Conservation (phyloP, 2,797 vertebrate genomes). For the Spinus pinus region DNA sequence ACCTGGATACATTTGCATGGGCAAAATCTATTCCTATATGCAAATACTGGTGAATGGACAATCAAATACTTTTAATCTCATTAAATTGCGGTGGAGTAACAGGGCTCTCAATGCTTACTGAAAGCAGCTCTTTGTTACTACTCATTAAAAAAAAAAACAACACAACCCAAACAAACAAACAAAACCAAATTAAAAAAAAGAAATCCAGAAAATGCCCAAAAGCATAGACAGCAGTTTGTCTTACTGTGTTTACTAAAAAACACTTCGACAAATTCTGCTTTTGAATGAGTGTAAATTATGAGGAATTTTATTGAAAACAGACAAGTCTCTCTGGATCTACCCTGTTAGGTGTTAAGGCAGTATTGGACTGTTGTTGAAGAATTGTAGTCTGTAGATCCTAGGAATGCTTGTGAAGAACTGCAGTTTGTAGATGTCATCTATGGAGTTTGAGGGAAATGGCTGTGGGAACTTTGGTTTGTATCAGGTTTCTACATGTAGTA, state of each 20-base stretch:
- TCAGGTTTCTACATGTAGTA: background rate
- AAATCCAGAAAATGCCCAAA: fast-evolving
- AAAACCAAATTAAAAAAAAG: background rate
- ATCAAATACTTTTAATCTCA: background rate
- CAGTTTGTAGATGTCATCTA: background rate
- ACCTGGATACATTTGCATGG: background rate
- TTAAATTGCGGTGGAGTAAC: background rate
- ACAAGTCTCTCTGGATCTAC: background rate
- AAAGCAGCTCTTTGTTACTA: background rate
- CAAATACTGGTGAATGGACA: background rate
- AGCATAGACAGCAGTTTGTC: background rate
- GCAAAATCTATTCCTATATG: background rate
- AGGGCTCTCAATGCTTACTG: background rate
- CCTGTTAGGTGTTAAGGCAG: background rate
- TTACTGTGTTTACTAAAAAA: background rate
- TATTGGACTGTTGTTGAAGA: background rate
- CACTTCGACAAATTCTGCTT: background rate
- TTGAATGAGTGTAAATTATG: background rate
- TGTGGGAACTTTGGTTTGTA: constrained; percentile 15
- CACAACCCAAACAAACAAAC: fast-evolving
- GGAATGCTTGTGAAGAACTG: background rate
- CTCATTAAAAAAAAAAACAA: background rate
- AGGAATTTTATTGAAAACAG: background rate
- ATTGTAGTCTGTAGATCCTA: background rate
- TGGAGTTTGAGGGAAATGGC: background rate